Evolutionary conservation across 2,113 vertebrate genomes (phyloP).

Genomic region (Phalacrocorax pelagicus): DNA sequence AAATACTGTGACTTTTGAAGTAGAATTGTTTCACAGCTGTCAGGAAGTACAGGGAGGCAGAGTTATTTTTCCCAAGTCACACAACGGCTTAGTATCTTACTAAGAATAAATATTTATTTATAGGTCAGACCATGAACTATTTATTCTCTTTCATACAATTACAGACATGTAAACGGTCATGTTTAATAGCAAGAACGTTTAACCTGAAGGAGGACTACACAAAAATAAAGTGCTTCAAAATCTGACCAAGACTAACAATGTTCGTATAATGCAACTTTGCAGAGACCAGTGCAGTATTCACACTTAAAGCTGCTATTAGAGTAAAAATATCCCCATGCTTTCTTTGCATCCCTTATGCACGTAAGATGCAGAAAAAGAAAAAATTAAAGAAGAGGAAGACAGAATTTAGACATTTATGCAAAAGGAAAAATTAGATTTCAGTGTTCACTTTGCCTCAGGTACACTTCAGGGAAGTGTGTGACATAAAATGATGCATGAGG

Average conservation of each 20-base stretch:
- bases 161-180: background rate
- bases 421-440: background rate
- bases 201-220: background rate
- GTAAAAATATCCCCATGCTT: background rate
- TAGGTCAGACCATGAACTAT: slow-evolving; percentile 5
- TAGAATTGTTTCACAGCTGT: slow-evolving; percentile 47
- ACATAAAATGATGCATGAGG: background rate
- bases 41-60: slow-evolving; percentile 6
- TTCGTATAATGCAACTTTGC: background rate
- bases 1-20: slow-evolving; percentile 54
- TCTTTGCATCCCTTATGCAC: background rate
- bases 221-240: background rate
- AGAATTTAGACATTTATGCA: background rate
- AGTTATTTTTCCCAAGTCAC: slow-evolving; percentile 15
- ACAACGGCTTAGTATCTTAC: background rate
- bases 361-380: background rate
- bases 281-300: background rate
- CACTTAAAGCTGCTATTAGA: background rate
- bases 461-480: background rate
- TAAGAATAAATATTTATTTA: slow-evolving; percentile 47
- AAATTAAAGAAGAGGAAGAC: background rate
- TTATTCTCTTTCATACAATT: background rate
- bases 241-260: background rate
- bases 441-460: background rate
- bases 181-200: background rate